A percentile compares a stretch with the other conserved stretches of the same genome.
Conservation (phyloP, 2,888 invertebrate genomes). For the Drosophila kanekoi region DNA sequence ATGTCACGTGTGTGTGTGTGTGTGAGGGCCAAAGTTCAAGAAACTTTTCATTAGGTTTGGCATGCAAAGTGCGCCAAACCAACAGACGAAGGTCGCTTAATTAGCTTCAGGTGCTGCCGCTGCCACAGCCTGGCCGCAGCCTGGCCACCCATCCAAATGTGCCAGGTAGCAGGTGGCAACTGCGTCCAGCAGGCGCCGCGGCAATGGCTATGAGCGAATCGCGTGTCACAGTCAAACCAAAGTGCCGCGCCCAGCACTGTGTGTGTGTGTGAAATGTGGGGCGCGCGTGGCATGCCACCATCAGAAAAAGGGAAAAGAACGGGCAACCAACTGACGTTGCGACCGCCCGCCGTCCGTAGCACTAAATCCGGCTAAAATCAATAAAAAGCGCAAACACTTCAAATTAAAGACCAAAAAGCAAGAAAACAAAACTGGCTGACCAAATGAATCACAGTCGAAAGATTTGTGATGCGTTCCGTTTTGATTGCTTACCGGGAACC, state of each 20-base stretch:
- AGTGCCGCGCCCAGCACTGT: slow-evolving; percentile 57
- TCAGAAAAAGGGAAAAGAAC: slow-evolving; percentile 12
- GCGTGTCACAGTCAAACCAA: slow-evolving; percentile 52
- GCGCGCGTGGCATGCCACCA: slow-evolving; percentile 67
- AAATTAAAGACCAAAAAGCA: not conserved
- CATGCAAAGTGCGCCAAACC: slow-evolving; percentile 51
- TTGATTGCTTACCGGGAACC: slow-evolving; percentile 44
- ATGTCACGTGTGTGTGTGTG: slow-evolving; percentile 54
- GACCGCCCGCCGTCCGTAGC: slow-evolving; percentile 44
- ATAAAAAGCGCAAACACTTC: slow-evolving; percentile 67
- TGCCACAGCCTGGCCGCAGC: too few relatives aligned
- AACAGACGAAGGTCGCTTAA: slow-evolving; percentile 31
- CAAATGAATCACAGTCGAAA: slow-evolving; percentile 49
- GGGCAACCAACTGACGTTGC: slow-evolving; percentile 31
- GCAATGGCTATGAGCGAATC: slow-evolving; percentile 60
- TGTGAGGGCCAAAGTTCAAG: slow-evolving; percentile 51
- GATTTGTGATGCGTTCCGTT: slow-evolving; percentile 2
- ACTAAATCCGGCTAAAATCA: slow-evolving; percentile 74
- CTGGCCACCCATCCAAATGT: too few relatives aligned
- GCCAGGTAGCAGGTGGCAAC: slow-evolving; percentile 2
- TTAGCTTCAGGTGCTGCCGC: slow-evolving; percentile 24
- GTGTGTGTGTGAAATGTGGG: slow-evolving; percentile 52
- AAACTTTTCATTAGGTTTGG: slow-evolving; percentile 54
- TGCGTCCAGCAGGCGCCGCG: slow-evolving; percentile 48
- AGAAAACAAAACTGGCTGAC: not conserved